Base-by-base conservation (phyloP, 2,797 vertebrate species). In the Muscicapa comitata region DNA sequence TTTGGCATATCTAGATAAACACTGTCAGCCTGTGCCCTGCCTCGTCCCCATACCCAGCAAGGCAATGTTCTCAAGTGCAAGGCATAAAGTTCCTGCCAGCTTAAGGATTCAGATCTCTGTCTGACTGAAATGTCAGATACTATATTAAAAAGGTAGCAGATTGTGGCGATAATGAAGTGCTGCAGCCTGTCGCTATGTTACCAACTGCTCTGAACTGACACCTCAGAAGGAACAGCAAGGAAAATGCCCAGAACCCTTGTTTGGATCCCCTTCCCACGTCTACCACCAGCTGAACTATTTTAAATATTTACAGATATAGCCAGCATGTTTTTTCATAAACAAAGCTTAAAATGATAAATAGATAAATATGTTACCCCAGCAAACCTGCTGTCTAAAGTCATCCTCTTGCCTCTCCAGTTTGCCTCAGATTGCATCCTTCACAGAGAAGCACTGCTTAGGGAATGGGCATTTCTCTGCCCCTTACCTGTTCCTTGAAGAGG, bases 141-240 rank as follows among this genome's bases (percentile, higher is more conserved):
- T 87, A 68, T 95, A 88, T 95, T 92, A 79, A 79, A 95, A 92
- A 94, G 90, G 93, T 87, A 96, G 91, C 93, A 97, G 94, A 94
- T 96, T 96, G 94, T 93, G 92, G 94, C 89, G 91, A 91, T 95
- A 97, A 96, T 86, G 93, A 95, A 95, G 86, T 53, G 74, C 91
- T 96, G 88, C 93, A 97, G 93, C 81, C 88, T 92, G 95, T 97
- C 95, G 50, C 96, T 97, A 94, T 35, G 96, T 73, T 96, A 97
- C 93, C 92, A 76, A 43, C 61, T 71, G 66, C 85, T 96, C 93
- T 78, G 76, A 95, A 93, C 71, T 78, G 79, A 87, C 82, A 87
- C 59, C 84, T 90, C 93, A 90, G 91, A 81, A 90, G 67, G 79
- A 92, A 77, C 24, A 76, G 79, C 80, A 90, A 95, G 75, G 58